Percentiles rank a stretch among this genome's conserved stretches.
Conservation (phyloP, 2,113 vertebrate species). For the Amazona guildingii region DNA sequence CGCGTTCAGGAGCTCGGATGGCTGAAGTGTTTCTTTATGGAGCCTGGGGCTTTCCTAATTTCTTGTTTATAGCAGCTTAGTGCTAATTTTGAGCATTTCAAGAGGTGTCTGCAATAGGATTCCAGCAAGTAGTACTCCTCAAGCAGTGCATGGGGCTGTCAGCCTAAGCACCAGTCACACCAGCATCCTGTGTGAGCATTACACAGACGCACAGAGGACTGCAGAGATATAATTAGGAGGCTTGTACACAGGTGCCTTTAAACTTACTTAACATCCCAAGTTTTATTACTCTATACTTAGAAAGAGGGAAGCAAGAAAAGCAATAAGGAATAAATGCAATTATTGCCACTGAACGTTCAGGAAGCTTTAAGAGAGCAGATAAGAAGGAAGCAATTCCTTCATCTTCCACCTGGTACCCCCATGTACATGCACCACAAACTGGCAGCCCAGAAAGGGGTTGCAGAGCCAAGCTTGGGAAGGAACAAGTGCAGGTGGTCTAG, state of each 20-base stretch:
- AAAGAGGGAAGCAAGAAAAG: not conserved
- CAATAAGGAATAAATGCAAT: not conserved
- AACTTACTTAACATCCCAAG: not conserved
- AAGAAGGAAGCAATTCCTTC: not conserved
- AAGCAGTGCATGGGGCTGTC: not conserved
- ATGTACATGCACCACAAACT: not conserved
- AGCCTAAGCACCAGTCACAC: not conserved
- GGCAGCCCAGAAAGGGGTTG: not conserved
- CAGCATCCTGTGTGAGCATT: not conserved
- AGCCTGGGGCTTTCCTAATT: not conserved
- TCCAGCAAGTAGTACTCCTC: not conserved
- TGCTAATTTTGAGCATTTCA: not conserved
- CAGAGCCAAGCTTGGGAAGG: not conserved
- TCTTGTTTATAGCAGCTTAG: not conserved
- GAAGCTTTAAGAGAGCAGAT: not conserved
- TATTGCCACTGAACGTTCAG: not conserved
- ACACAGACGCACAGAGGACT: not conserved
- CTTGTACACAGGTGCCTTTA: not conserved
- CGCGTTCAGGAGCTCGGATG: not conserved
- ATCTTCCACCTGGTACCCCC: not conserved
- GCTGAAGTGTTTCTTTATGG: not conserved
- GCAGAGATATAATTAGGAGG: not conserved
- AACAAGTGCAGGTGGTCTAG: rapidly evolving
- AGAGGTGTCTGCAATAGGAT: rapidly evolving
- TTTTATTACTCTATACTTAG: not conserved